These are phyloP conservation scores for Stenotaenia linearis DNA, from an alignment of 2,888 invertebrate genomes.

Conservation along the genomic window DNA sequence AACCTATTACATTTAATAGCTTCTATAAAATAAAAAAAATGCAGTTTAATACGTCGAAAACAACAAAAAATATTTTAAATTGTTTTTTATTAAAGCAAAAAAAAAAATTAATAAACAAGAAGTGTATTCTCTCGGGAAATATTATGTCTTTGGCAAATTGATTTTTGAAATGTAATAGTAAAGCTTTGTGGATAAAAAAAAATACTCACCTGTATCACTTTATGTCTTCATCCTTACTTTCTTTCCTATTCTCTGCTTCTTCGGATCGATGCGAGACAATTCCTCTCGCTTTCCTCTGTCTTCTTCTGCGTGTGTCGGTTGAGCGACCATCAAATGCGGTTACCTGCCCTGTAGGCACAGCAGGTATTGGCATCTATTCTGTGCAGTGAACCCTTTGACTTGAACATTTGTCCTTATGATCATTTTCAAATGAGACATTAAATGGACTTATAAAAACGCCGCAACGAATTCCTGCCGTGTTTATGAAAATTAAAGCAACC, in stretches of 20 bases:
- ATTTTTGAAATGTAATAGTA: slow-evolving; percentile 21
- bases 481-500: neutral
- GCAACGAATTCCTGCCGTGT: neutral
- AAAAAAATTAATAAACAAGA: neutral
- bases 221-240: slow-evolving; percentile 1
- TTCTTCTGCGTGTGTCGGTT: slow-evolving; percentile 18
- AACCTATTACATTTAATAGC: neutral
- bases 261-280: slow-evolving; percentile 17
- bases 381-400: slow-evolving; percentile 1
- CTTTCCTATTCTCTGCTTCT: slow-evolving; percentile 1
- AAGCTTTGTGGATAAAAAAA: slow-evolving; percentile 15
- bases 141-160: neutral
- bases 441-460: neutral
- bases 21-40: neutral
- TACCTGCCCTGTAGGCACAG: slow-evolving; percentile 24
- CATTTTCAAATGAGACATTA: slow-evolving; percentile 6
- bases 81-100: neutral
- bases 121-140: neutral
- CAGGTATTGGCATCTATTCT: slow-evolving; percentile 20
- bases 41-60: neutral
- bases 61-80: neutral
- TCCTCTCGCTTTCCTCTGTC: slow-evolving; percentile 17
- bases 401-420: neutral
- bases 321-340: slow-evolving; percentile 19
- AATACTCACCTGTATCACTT: slow-evolving; percentile 17